phyloP scores from a whole-genome alignment of 2,113 vertebrate species.

The Malaclemys terrapin region DNA sequence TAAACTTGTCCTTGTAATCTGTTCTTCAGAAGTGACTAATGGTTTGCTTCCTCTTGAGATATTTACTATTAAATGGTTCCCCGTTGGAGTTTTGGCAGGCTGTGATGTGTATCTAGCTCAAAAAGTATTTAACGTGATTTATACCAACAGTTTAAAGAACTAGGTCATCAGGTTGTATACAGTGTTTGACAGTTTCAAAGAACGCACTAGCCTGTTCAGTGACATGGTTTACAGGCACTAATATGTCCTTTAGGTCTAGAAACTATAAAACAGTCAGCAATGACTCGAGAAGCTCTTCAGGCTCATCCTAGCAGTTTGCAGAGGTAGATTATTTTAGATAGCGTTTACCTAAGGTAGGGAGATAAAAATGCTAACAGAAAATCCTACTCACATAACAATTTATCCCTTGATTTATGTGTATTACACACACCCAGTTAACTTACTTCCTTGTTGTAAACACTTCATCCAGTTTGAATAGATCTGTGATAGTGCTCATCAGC shows the following conservation, averaged over 20 bases:
- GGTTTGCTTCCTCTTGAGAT: conserved; percentile 14
- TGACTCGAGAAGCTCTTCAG: neutral
- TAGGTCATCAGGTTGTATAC: conserved; percentile 40
- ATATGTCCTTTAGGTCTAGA: conserved; percentile 31
- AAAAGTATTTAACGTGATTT: conserved; percentile 49
- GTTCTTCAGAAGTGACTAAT: conserved; percentile 27
- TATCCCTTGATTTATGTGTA: neutral
- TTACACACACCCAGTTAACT: rapidly evolving
- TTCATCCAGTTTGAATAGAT: neutral
- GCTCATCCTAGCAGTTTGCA: neutral
- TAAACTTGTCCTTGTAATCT: conserved; percentile 11
- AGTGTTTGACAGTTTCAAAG: conserved; percentile 32
- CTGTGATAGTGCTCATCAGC: neutral
- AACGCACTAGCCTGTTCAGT: conserved; percentile 18
- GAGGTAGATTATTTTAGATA: conserved; percentile 24
- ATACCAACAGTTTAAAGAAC: conserved; percentile 45
- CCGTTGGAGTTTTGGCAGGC: conserved; percentile 27
- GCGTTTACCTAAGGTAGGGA: neutral
- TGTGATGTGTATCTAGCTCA: conserved; percentile 23
- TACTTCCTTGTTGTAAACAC: neutral
- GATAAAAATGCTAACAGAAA: neutral
- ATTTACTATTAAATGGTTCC: neutral
- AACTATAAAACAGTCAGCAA: conserved; percentile 29
- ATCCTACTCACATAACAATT: neutral
- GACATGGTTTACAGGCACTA: conserved; percentile 26